phyloP scores from a whole-genome alignment of 2,888 invertebrate genomes.

The Orgyia antiqua region DNA sequence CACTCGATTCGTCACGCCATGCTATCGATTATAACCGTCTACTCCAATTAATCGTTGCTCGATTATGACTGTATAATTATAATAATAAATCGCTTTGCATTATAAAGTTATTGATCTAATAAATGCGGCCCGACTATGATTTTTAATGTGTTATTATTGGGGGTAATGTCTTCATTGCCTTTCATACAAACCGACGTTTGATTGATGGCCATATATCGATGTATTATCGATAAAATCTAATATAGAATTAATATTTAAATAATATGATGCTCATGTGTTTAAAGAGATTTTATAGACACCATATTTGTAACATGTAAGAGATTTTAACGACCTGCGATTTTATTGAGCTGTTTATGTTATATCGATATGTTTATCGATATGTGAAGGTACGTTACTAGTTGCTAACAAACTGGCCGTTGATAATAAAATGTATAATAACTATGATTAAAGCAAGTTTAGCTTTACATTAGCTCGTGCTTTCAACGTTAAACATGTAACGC shows the following conservation, averaged over 20 bases:
- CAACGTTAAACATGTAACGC: constrained; percentile 33
- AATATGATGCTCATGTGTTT: constrained; percentile 31
- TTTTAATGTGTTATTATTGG: constrained; percentile 49
- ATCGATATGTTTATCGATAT: constrained; percentile 23
- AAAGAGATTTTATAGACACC: constrained; percentile 26
- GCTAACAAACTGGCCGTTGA: constrained; percentile 37
- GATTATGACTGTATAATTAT: constrained; percentile 55
- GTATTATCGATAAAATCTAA: constrained; percentile 44
- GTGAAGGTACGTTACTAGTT: constrained; percentile 25
- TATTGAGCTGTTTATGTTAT: constrained; percentile 14
- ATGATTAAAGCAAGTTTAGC: constrained; percentile 54
- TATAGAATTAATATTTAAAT: constrained; percentile 40
- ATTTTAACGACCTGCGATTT: constrained; percentile 20
- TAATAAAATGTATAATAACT: constrained; percentile 52
- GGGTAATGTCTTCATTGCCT: constrained; percentile 60
- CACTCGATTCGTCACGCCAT: constrained; percentile 49
- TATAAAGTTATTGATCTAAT: constrained; percentile 67
- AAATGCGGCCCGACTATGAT: constrained; percentile 49
- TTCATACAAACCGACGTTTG: constrained; percentile 40
- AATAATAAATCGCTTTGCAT: constrained; percentile 65
- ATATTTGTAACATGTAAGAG: constrained; percentile 21
- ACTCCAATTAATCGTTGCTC: constrained; percentile 59
- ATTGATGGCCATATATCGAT: constrained; percentile 43
- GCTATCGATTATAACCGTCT: constrained; percentile 51
- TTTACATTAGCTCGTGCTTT: constrained; percentile 52